Percentiles rank a stretch among this genome's conserved stretches.
phyloP scores from a whole-genome alignment of 2,888 invertebrate species.

The Perithous albicinctus region DNA sequence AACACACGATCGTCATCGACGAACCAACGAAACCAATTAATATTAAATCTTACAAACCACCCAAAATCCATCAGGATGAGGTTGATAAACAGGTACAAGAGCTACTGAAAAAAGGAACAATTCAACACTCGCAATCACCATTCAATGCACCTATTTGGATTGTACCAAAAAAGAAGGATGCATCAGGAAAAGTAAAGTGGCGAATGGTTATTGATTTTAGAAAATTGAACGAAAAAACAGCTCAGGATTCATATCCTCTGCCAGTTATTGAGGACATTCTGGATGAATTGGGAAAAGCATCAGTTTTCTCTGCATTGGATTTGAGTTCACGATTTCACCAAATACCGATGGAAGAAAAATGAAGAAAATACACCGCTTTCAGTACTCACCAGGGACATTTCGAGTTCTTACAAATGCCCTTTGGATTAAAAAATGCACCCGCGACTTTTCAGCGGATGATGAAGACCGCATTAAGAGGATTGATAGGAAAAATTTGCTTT shows the following conservation, averaged over 20 bases:
- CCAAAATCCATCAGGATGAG: conserved; percentile 5
- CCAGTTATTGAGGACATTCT: too few species aligned
- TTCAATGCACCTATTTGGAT: too few species aligned
- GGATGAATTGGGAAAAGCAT: too few species aligned
- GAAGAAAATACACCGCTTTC: conserved; percentile 57
- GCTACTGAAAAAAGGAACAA: conserved; percentile 8
- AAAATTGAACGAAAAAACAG: too few species aligned
- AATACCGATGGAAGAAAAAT: conserved; percentile 64
- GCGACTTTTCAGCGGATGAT: conserved; percentile 61
- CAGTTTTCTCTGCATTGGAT: conserved; percentile 72
- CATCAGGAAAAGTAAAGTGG: too few species aligned
- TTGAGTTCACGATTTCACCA: conserved; percentile 73
- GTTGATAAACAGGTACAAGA: conserved; percentile 21
- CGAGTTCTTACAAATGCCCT: conserved; percentile 55
- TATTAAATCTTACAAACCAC: conserved; percentile 10
- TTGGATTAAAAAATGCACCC: too few species aligned
- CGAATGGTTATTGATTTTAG: too few species aligned
- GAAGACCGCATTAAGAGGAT: conserved; percentile 56
- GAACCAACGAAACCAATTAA: conserved; percentile 36
- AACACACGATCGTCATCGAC: conserved; percentile 51
- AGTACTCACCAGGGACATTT: conserved; percentile 57
- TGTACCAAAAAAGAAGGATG: too few species aligned
- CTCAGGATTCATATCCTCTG: too few species aligned
- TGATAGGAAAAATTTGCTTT: conserved; percentile 58
- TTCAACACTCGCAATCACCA: conserved; percentile 4